Conservation (phyloP, 2,797 vertebrate species). For the Galagoides demidoff region DNA sequence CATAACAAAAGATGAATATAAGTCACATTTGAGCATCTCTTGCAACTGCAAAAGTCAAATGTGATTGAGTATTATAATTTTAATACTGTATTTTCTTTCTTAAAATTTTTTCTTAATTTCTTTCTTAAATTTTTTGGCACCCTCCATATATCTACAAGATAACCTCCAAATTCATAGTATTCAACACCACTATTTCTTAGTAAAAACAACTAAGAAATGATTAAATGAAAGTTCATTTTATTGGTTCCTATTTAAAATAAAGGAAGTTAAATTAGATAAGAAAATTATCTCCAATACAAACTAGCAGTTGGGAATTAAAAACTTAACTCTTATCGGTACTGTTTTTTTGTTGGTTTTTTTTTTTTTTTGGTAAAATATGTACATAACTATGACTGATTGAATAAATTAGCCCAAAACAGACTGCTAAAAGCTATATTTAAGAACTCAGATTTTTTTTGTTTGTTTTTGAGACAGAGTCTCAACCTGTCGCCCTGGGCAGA, state of each 20-base stretch:
- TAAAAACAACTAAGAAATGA: constrained; percentile 44
- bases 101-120: no score
- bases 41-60: no score
- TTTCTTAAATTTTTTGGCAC: no score
- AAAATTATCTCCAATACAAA: constrained; percentile 55
- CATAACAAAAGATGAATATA: no score
- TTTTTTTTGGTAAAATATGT: background rate
- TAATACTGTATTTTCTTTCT: no score
- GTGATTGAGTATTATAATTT: no score
- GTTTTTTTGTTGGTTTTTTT: background rate
- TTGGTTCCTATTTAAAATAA: constrained; percentile 28
- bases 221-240: constrained; percentile 55
- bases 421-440: background rate
- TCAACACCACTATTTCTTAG: constrained; percentile 5
- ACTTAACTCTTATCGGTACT: no score
- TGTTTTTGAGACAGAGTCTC: no score
- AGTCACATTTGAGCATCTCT: no score
- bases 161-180: constrained; percentile 3
- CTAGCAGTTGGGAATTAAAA: constrained; percentile 45
- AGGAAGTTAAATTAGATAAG: constrained; percentile 54
- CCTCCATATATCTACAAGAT: background rate
- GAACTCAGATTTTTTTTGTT: background rate
- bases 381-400: background rate
- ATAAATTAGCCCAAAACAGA: background rate
- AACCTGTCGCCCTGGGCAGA: no score